phyloP scores from a whole-genome alignment of 2,888 invertebrate species.

The Orchestes rusci region DNA sequence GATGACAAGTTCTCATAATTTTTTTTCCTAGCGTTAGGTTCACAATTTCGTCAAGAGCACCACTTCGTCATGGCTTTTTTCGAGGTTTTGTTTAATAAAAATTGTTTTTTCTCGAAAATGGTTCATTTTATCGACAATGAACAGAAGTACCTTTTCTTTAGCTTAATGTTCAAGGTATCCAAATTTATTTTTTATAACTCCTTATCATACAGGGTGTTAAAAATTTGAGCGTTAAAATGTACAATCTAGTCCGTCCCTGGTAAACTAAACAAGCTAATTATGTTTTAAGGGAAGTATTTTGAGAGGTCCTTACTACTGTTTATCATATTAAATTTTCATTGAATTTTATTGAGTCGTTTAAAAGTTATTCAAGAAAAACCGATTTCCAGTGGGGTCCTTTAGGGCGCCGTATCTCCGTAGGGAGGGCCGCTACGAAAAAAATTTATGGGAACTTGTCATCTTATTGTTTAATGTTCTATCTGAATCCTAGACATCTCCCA shows the following conservation, averaged over 20 bases:
- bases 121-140: neutral
- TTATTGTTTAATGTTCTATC: neutral
- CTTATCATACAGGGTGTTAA: neutral
- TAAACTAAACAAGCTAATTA: neutral
- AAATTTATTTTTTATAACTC: neutral
- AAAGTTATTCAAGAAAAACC: neutral
- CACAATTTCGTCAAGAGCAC: no score
- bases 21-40: no score
- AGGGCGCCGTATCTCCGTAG: neutral
- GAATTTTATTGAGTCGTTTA: neutral
- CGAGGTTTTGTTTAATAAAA: no score
- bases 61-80: no score
- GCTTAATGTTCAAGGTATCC: neutral
- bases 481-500: neutral
- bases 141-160: neutral
- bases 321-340: neutral
- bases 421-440: neutral
- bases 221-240: neutral
- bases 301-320: neutral
- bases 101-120: neutral
- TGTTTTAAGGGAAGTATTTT: neutral
- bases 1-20: no score
- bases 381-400: neutral
- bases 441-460: neutral
- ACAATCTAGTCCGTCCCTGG: neutral